phyloP scores from a whole-genome alignment of 1,140 invertebrate genomes.

The Tenebrio molitor region DNA sequence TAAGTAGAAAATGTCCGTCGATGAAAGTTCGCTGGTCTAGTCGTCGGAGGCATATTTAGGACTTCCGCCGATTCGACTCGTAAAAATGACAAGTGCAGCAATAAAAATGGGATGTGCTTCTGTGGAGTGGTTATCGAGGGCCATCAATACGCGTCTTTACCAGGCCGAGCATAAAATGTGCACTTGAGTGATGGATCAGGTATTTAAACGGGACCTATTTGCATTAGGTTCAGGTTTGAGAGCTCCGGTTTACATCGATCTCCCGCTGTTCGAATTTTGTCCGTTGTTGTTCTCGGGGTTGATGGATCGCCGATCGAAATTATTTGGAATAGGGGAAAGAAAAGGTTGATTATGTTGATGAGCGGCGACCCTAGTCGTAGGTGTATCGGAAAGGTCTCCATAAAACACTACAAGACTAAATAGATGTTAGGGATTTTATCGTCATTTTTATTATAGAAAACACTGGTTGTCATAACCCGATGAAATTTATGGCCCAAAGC shows the following conservation, averaged over 20 bases:
- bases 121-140: conserved; percentile 38
- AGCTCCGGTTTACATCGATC: conserved; percentile 26
- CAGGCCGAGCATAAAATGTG: conserved; percentile 35
- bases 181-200: conserved; percentile 39
- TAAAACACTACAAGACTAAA: conserved; percentile 28
- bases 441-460: conserved; percentile 33
- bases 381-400: background rate
- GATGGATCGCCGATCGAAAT: background rate
- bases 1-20: too few relatives aligned
- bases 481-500: conserved; percentile 23
- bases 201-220: conserved; percentile 30
- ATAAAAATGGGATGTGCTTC: conserved; percentile 35
- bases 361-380: too few relatives aligned
- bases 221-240: conserved; percentile 28
- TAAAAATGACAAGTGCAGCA: conserved; percentile 38
- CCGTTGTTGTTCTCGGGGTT: background rate
- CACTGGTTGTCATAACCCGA: conserved; percentile 31
- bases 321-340: too few relatives aligned
- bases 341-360: too few relatives aligned
- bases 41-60: background rate
- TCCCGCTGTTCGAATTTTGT: background rate
- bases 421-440: conserved; percentile 16
- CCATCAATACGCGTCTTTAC: conserved; percentile 38
- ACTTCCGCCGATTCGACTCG: conserved; percentile 13
- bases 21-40: too few relatives aligned